Evolutionary conservation across 2,113 vertebrate species (phyloP).

Genomic region (Athene noctua): DNA sequence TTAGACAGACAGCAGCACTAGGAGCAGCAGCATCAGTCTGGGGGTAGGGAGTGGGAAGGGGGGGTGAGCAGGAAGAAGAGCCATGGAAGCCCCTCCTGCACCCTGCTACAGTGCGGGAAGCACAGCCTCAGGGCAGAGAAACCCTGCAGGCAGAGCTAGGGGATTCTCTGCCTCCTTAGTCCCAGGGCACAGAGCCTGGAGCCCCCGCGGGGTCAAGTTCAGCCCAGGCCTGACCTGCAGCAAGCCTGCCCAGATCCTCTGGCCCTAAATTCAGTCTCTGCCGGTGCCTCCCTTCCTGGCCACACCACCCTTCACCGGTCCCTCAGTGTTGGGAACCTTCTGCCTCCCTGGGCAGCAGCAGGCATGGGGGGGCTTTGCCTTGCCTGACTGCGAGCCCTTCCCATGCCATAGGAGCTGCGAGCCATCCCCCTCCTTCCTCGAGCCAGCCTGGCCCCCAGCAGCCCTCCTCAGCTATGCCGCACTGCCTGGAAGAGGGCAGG

Average conservation of each 20-base stretch:
- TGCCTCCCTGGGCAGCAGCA: rapidly evolving
- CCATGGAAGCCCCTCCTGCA: neutral
- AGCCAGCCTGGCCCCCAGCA: neutral
- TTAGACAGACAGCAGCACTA: neutral
- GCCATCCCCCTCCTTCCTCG: neutral
- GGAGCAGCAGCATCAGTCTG: neutral
- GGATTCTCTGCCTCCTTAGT: neutral
- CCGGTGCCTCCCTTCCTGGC: neutral
- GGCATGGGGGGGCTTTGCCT: neutral
- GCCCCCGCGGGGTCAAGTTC: neutral
- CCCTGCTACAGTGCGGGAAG: rapidly evolving
- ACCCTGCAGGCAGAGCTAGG: neutral
- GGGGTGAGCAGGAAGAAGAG: neutral
- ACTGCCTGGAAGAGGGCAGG: neutral
- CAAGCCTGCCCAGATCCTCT: neutral
- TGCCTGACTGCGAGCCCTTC: neutral
- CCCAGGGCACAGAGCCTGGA: neutral
- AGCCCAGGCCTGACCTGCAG: neutral
- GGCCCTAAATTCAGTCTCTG: neutral
- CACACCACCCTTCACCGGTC: neutral
- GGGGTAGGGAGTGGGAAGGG: neutral
- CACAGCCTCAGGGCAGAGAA: neutral
- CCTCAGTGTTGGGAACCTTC: neutral
- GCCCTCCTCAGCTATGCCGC: neutral
- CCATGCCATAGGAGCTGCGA: neutral